Evolutionary conservation across 2,888 invertebrate genomes (phyloP).

Genomic region (Meiosimyza platycephala): DNA sequence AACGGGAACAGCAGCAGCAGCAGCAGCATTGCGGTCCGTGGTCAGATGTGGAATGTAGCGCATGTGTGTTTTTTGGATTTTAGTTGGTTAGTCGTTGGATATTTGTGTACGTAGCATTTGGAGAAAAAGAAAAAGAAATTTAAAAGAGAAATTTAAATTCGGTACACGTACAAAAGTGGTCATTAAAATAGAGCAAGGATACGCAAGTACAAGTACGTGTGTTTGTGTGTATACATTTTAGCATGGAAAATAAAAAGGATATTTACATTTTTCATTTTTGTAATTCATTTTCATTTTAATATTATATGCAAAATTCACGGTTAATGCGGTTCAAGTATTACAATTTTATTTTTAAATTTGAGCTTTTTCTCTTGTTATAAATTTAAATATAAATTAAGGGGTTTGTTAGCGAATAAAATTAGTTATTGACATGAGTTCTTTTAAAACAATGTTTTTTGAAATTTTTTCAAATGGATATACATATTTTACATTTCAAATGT

Average conservation of each 20-base stretch:
- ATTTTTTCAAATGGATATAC: too few relatives aligned
- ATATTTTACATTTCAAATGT: too few relatives aligned
- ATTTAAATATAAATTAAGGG: too few relatives aligned
- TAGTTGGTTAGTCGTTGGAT: conserved; percentile 6
- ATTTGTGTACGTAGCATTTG: conserved; percentile 8
- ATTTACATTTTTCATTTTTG: neutral
- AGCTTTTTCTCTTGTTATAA: too few relatives aligned
- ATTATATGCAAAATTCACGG: neutral
- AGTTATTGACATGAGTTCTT: too few relatives aligned
- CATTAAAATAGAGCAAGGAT: conserved; percentile 58
- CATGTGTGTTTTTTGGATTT: conserved; percentile 1
- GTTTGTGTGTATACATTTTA: too few relatives aligned
- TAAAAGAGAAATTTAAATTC: conserved; percentile 56
- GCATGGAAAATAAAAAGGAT: neutral
- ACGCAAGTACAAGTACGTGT: conserved; percentile 3
- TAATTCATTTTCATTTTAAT: neutral
- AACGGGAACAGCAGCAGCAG: conserved; percentile 14
- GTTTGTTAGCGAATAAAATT: too few relatives aligned
- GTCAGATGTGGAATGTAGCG: conserved; percentile 5
- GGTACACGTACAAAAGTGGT: conserved; percentile 63
- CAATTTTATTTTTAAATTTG: too few relatives aligned
- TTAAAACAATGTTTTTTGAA: too few relatives aligned
- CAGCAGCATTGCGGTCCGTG: conserved; percentile 9
- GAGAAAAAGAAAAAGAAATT: conserved; percentile 30
- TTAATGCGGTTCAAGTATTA: neutral